A percentile compares a stretch with the other conserved stretches of the same genome.
Conservation (phyloP, 1,140 invertebrate species). For the Acromyrmex heyeri region DNA sequence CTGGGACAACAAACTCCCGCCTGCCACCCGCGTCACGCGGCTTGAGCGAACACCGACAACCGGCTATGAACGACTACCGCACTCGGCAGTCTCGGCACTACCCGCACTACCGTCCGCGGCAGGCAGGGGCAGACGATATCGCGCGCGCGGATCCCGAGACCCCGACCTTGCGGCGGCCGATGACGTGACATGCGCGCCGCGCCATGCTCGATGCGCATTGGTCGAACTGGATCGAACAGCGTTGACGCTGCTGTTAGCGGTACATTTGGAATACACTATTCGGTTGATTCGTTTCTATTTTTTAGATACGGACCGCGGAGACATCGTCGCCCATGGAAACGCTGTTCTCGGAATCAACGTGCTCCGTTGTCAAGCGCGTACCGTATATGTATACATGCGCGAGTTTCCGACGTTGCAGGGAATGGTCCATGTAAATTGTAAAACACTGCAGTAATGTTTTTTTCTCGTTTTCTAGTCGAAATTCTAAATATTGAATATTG, state of each 20-base stretch:
- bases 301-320: not conserved
- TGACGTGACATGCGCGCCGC: slow-evolving; percentile 65
- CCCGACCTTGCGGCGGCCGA: slow-evolving; percentile 63
- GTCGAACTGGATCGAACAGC: not conserved
- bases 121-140: slow-evolving; percentile 62
- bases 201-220: not conserved
- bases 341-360: not conserved
- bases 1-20: slow-evolving; percentile 45
- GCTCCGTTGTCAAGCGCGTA: not conserved
- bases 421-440: no score
- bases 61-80: slow-evolving; percentile 76
- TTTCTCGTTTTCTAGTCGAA: no score
- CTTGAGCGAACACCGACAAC: slow-evolving; percentile 66
- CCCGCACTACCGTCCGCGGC: slow-evolving; percentile 26
- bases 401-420: not conserved
- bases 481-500: no score
- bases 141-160: slow-evolving; percentile 53
- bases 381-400: not conserved
- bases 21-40: slow-evolving; percentile 25
- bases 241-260: not conserved
- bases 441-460: no score
- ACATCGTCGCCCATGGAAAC: not conserved
- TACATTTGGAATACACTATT: not conserved
- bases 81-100: no score
- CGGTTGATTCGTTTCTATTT: no score